phyloP scores from a whole-genome alignment of 2,113 vertebrate species.

The Rhizomys pruinosus region DNA sequence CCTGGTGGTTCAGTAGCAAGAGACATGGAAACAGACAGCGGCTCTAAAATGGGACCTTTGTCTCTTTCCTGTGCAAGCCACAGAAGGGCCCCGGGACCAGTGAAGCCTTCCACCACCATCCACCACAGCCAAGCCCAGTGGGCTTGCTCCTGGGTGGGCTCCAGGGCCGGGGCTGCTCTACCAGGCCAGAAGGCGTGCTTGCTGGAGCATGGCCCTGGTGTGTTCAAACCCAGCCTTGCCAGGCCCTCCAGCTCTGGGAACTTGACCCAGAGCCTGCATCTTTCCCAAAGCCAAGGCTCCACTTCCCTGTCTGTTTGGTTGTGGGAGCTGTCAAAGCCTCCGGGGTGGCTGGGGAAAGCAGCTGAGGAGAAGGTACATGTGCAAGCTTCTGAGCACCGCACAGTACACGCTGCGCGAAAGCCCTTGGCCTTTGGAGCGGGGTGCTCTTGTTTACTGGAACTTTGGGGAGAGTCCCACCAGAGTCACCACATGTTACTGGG shows the following conservation, averaged over 20 bases:
- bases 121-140: background rate
- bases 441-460: background rate
- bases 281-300: background rate
- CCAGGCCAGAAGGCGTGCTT: background rate
- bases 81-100: constrained; percentile 65
- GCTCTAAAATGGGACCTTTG: constrained; percentile 78
- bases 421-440: background rate
- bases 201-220: background rate
- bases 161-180: background rate
- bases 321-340: background rate
- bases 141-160: constrained; percentile 54
- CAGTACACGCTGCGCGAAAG: background rate
- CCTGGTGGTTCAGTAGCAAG: constrained; percentile 71
- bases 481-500: too few species aligned
- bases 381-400: background rate
- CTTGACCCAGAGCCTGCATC: background rate
- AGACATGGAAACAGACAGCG: constrained; percentile 72
- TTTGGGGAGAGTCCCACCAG: background rate
- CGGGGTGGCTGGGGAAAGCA: background rate
- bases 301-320: background rate
- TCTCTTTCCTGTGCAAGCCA: constrained; percentile 77
- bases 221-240: background rate
- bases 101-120: constrained; percentile 1
- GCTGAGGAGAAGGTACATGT: background rate
- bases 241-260: background rate